These are phyloP conservation scores for Melanotus villosus DNA, from an alignment of 2,888 invertebrate genomes.

Conservation along the genomic window DNA sequence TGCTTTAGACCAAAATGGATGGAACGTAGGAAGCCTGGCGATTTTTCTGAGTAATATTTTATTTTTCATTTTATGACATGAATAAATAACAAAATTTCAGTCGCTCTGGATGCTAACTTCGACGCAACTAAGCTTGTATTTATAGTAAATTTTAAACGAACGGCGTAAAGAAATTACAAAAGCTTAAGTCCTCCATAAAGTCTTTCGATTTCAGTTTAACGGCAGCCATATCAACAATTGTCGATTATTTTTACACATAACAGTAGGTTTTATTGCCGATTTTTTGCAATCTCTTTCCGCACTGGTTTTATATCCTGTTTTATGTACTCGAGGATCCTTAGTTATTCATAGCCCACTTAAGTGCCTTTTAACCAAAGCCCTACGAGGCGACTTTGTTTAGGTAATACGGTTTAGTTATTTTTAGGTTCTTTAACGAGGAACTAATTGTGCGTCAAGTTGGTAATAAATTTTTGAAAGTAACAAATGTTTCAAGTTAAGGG, in stretches of 20 bases:
- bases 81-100: no score
- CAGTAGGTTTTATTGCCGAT: slow-evolving; percentile 23
- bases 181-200: no score
- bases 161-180: no score
- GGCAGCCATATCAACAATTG: no score
- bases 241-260: not conserved
- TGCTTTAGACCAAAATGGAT: no score
- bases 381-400: slow-evolving; percentile 37
- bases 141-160: no score
- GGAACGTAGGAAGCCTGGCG: no score
- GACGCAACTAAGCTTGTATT: no score
- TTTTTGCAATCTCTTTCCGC: slow-evolving; percentile 37
- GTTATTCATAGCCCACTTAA: slow-evolving; percentile 58
- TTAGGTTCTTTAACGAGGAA: slow-evolving; percentile 38
- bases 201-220: no score
- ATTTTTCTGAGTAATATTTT: no score
- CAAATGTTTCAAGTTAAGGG: slow-evolving; percentile 59
- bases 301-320: slow-evolving; percentile 54
- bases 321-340: slow-evolving; percentile 54
- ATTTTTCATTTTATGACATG: no score
- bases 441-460: slow-evolving; percentile 52
- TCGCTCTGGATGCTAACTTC: no score
- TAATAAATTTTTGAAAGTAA: slow-evolving; percentile 57
- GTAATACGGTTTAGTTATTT: slow-evolving; percentile 38
- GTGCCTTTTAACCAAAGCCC: slow-evolving; percentile 51